A percentile compares a stretch with the other conserved stretches of the same genome.
These are phyloP conservation scores for Thereuonema tuberculata DNA, from an alignment of 1,140 invertebrate species.

Conservation along the genomic window DNA sequence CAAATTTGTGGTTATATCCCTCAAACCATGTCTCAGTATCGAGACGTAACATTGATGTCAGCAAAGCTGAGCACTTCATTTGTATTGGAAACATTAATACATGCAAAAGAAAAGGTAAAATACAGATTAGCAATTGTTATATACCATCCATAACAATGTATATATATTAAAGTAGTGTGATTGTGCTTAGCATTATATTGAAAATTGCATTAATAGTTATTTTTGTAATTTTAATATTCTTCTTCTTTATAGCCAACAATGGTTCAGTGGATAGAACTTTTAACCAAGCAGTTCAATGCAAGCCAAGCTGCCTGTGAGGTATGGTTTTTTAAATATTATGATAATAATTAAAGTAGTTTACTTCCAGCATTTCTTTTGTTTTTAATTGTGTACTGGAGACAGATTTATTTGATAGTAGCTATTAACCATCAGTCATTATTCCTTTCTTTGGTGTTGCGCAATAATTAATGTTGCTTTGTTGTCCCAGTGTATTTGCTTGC, in stretches of 20 bases:
- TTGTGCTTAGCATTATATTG: neutral
- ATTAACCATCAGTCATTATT: too few species aligned
- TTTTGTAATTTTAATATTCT: constrained; percentile 6
- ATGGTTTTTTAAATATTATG: constrained; percentile 11
- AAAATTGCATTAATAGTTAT: neutral
- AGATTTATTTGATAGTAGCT: too few species aligned
- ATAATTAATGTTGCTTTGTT: too few species aligned
- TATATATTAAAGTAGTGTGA: neutral
- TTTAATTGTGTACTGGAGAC: too few species aligned
- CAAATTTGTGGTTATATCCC: constrained; percentile 87
- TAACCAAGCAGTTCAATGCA: constrained; percentile 86
- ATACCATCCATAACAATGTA: neutral
- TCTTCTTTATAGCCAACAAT: constrained; percentile 71
- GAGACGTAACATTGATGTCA: constrained; percentile 66
- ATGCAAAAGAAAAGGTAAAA: constrained; percentile 82
- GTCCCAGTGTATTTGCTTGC: too few species aligned
- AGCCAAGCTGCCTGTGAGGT: constrained; percentile 72
- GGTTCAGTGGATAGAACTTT: constrained; percentile 87
- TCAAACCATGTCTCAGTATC: constrained; percentile 56
- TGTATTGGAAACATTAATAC: constrained; percentile 91
- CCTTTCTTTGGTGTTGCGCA: too few species aligned
- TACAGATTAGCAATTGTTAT: neutral
- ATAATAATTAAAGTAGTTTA: neutral
- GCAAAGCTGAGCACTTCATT: constrained; percentile 82
- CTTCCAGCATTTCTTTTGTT: too few species aligned